phyloP scores from a whole-genome alignment of 2,888 invertebrate species.

The Hedya salicella region DNA sequence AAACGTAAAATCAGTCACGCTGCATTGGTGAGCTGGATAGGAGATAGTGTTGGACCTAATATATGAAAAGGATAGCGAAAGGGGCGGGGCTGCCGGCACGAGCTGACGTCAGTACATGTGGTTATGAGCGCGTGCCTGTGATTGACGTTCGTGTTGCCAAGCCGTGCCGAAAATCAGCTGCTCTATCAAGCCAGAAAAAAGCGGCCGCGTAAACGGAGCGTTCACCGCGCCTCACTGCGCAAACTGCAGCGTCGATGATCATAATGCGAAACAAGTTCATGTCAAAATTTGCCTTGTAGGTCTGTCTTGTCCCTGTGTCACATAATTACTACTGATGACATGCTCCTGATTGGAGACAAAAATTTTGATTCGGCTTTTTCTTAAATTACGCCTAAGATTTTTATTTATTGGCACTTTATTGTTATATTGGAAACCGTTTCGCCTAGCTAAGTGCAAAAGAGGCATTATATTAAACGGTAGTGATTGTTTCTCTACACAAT shows the following conservation, averaged over 20 bases:
- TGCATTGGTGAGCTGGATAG: slow-evolving; percentile 67
- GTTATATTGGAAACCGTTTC: too few relatives aligned
- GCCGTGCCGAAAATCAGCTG: slow-evolving; percentile 78
- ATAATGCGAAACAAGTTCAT: too few relatives aligned
- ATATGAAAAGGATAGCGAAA: slow-evolving; percentile 60
- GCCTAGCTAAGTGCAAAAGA: too few relatives aligned
- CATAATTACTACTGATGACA: too few relatives aligned
- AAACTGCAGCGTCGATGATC: not conserved
- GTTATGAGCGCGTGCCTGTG: slow-evolving; percentile 65
- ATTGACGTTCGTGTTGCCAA: slow-evolving; percentile 71
- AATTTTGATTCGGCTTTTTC: too few relatives aligned
- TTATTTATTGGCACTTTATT: too few relatives aligned
- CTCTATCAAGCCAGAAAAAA: slow-evolving; percentile 64
- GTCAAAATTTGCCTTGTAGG: too few relatives aligned
- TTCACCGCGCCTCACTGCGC: not conserved
- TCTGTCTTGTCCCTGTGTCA: too few relatives aligned
- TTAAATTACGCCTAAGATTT: too few relatives aligned
- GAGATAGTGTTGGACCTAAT: slow-evolving; percentile 46
- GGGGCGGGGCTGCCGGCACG: slow-evolving; percentile 65
- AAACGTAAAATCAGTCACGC: slow-evolving; percentile 62
- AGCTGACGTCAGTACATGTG: slow-evolving; percentile 76
- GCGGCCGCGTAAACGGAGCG: slow-evolving; percentile 45
- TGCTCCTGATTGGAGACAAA: too few relatives aligned
- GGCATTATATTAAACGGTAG: too few relatives aligned
- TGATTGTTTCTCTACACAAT: too few relatives aligned